These are phyloP conservation scores for Pan paniscus DNA, from an alignment of 2,113 vertebrate genomes.

Conservation along the genomic window DNA sequence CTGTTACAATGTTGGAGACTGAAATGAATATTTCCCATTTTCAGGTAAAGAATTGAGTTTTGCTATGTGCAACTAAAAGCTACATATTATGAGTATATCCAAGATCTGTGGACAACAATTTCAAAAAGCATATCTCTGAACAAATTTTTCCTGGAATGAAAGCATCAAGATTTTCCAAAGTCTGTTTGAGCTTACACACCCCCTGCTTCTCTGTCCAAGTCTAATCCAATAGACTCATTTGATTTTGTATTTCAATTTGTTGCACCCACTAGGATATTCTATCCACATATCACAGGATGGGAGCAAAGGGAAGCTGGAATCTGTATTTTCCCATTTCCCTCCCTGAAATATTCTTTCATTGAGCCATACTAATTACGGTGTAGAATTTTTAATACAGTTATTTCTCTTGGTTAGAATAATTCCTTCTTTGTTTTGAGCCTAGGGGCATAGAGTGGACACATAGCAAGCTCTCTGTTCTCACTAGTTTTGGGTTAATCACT, in stretches of 20 bases:
- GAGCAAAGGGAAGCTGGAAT: neutral
- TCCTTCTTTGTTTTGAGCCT: neutral
- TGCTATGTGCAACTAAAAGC: neutral
- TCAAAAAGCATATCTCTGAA: neutral
- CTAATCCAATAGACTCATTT: neutral
- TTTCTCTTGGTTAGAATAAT: neutral
- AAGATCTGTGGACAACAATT: neutral
- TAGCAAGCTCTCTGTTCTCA: neutral
- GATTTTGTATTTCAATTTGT: neutral
- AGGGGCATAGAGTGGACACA: neutral
- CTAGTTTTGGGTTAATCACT: neutral
- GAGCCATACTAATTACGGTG: accelerated
- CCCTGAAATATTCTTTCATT: neutral
- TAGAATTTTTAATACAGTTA: neutral
- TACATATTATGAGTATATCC: neutral
- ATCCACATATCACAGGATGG: neutral
- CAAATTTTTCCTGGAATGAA: neutral
- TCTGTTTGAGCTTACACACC: accelerated
- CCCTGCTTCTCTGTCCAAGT: neutral
- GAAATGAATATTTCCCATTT: neutral
- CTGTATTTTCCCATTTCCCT: neutral
- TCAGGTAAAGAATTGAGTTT: neutral
- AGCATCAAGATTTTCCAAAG: neutral
- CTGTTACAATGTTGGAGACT: neutral
- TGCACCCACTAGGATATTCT: neutral